These are phyloP conservation scores for Pterophyllum scalare DNA, from an alignment of 2,113 vertebrate species.

Conservation along the genomic window DNA sequence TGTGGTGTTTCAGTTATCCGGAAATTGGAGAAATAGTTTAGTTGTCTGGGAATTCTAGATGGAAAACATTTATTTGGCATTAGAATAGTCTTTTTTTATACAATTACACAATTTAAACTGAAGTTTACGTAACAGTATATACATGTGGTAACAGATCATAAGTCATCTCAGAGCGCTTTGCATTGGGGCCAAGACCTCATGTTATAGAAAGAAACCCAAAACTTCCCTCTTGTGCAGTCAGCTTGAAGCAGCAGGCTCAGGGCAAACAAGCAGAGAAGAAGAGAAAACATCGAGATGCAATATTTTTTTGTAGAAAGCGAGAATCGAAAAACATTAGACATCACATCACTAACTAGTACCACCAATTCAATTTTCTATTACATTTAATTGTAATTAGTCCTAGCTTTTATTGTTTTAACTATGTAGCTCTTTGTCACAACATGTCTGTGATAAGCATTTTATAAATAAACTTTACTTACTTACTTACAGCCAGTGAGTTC, in stretches of 20 bases:
- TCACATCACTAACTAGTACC: neutral
- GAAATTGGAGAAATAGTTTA: too few relatives aligned
- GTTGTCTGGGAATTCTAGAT: too few relatives aligned
- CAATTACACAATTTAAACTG: too few relatives aligned
- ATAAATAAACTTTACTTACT: constrained; percentile 1
- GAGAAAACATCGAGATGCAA: neutral
- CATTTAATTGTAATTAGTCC: neutral
- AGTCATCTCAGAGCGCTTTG: too few relatives aligned
- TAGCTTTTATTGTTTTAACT: neutral
- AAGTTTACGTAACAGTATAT: too few relatives aligned
- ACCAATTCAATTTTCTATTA: neutral
- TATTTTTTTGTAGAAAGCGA: neutral
- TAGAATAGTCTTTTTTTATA: too few relatives aligned
- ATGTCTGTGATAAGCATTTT: neutral
- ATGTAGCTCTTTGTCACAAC: neutral
- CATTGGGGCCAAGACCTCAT: too few relatives aligned
- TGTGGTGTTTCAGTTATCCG: too few relatives aligned
- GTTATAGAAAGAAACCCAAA: too few relatives aligned
- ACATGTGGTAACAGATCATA: too few relatives aligned
- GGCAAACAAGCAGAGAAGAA: neutral
- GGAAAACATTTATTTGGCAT: too few relatives aligned
- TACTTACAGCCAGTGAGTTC: neutral
- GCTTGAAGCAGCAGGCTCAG: neutral
- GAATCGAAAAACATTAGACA: neutral
- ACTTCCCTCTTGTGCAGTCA: neutral